A percentile compares a stretch with the other conserved stretches of the same genome.
Evolutionary conservation across 2,888 invertebrate genomes (phyloP).

Genomic region (Macrosiphum euphorbiae): DNA sequence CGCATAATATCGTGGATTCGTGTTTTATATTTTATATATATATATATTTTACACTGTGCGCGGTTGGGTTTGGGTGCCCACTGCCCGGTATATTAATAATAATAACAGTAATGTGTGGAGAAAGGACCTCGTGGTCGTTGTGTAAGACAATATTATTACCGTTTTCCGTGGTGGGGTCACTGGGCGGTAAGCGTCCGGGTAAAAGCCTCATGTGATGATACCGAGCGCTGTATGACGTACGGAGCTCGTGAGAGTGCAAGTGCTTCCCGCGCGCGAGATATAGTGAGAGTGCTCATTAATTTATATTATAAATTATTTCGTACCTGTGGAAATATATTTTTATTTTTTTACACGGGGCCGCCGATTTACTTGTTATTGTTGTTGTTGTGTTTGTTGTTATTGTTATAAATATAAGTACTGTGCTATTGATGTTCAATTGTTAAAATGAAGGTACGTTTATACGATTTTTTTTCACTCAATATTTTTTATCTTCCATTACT

Average conservation of each 20-base stretch:
- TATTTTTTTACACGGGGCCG: background rate
- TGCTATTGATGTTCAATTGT: background rate
- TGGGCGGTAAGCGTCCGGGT: background rate
- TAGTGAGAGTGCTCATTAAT: constrained; percentile 20
- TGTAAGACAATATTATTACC: constrained; percentile 16
- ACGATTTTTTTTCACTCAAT: background rate
- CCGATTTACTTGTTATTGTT: background rate
- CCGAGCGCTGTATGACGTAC: constrained; percentile 43
- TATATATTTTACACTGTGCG: too few species aligned
- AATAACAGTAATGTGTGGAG: constrained; percentile 15
- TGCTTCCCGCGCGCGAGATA: constrained; percentile 17
- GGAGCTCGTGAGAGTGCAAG: constrained; percentile 59
- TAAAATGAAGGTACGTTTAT: constrained; percentile 36
- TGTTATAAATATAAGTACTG: background rate
- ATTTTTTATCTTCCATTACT: background rate
- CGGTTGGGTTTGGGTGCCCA: background rate
- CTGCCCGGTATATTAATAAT: background rate
- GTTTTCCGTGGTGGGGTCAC: constrained; percentile 16
- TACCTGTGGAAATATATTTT: background rate
- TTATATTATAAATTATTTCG: background rate
- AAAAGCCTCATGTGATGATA: constrained; percentile 56
- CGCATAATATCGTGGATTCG: background rate
- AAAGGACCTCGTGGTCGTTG: constrained; percentile 53
- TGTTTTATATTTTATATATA: background rate
- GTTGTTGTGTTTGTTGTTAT: background rate